Evolutionary conservation across 1,140 invertebrate genomes (phyloP), one percentile per base, ranked within the genome.

Genomic region (Lepeophtheirus salmonis): DNA sequence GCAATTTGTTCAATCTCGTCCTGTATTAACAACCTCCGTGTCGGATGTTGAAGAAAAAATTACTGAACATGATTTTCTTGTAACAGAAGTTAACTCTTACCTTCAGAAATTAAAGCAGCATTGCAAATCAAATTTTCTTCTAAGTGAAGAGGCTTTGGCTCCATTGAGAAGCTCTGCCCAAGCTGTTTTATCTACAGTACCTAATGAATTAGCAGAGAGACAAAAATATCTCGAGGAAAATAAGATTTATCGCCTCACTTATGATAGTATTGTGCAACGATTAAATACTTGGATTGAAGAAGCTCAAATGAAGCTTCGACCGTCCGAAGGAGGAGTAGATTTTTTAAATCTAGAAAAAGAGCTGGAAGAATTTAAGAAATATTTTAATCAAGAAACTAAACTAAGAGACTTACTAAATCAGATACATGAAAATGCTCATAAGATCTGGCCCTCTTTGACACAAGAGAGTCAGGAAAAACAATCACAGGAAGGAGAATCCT

Each of bases 271-370:
- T 66, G 64, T 67, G 3, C 62, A 64, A n/a, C 83, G 81, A 72
- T 76, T 94, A 2, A 80, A 79, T 62, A 77, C 78, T 26, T 96
- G 89, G 89, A 79, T 90, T 0, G 79, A 81, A 63, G 84, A 89
- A 66, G 87, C 88, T 2, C 81, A 84, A 63, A 78, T 82, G 54
- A 75, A 83, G 20, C 68, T 94, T 4, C 77, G 83, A 63, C 80
- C 80, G 64, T 79, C 82, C 61, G 83, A 86, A 66, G 80, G 83
- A 63, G 88, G 86, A 41, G 80, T 88, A 20, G 85, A 94, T 68
- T 90, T 88, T 69, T 83, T 86, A 65, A 88, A 84, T 64, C 80
- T 90, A 3, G 73, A 82, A 20, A 75, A 78, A 6, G 84, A 89
- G 67, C 72, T 94, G 12, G 82, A 87, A 68, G 83, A 91, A 65